phyloP scores from a whole-genome alignment of 2,888 invertebrate genomes.

The Bellardia bayeri region DNA sequence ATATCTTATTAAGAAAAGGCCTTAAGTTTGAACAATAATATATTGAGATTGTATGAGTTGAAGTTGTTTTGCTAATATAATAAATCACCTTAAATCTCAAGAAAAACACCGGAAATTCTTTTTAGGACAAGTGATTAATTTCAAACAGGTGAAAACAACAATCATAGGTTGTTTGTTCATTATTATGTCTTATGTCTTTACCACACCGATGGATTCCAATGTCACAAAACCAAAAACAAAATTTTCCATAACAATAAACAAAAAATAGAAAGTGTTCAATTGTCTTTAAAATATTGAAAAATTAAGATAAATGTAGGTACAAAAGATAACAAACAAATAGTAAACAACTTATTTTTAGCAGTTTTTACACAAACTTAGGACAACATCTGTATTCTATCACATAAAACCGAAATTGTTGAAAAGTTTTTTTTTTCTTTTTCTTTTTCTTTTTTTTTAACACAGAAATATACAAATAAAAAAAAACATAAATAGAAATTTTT shows the following conservation, averaged over 20 bases:
- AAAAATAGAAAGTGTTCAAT: not conserved
- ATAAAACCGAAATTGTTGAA: not conserved
- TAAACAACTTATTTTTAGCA: conserved; percentile 31
- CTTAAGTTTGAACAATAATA: too few relatives aligned
- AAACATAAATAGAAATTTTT: not conserved
- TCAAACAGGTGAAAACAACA: conserved; percentile 1
- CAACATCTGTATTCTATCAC: conserved; percentile 39
- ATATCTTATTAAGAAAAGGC: too few relatives aligned
- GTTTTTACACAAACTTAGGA: not conserved
- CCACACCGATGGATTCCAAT: conserved; percentile 20
- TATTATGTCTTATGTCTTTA: too few relatives aligned
- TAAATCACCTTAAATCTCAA: too few relatives aligned
- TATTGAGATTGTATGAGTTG: too few relatives aligned
- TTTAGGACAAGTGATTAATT: conserved; percentile 10
- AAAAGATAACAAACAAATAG: conserved; percentile 7
- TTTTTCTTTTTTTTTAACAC: not conserved
- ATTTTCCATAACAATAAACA: not conserved
- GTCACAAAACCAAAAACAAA: conserved; percentile 7
- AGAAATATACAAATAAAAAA: not conserved
- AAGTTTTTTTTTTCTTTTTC: not conserved
- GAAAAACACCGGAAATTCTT: not conserved
- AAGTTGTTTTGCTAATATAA: too few relatives aligned
- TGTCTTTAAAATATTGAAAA: not conserved
- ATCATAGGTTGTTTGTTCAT: not conserved
- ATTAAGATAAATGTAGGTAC: not conserved